Percentiles rank a stretch among this genome's conserved stretches.
Conservation (phyloP, 2,113 vertebrate species). For the Gulo gulo region DNA sequence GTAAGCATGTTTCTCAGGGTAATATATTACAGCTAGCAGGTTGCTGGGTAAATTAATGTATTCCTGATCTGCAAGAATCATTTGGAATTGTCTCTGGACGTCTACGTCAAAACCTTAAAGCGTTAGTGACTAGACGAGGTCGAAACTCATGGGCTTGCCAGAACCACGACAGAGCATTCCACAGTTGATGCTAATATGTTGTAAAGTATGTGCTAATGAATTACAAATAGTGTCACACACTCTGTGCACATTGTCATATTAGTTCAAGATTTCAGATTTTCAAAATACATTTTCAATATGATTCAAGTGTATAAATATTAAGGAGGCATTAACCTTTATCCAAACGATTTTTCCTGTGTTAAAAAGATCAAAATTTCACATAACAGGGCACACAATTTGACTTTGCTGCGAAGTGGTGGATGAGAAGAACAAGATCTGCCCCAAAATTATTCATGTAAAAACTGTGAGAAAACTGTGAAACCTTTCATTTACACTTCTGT, state of each 20-base stretch:
- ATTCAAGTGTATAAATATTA: conserved; percentile 72
- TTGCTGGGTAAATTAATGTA: conserved; percentile 76
- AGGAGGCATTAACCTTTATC: conserved; percentile 74
- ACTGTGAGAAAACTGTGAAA: background rate
- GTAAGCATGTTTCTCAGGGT: conserved; percentile 71
- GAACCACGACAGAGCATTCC: conserved; percentile 47
- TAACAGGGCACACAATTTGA: conserved; percentile 42
- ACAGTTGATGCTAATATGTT: conserved; percentile 33
- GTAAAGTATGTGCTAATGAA: conserved; percentile 65
- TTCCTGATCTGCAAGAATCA: conserved; percentile 60
- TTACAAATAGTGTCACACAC: conserved; percentile 46
- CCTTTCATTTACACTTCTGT: conserved; percentile 41
- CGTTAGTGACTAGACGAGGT: conserved; percentile 43
- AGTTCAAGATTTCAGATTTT: conserved; percentile 66
- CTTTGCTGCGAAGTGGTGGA: background rate
- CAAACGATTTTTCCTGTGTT: conserved; percentile 56
- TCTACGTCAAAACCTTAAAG: conserved; percentile 71
- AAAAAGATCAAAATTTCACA: conserved; percentile 57
- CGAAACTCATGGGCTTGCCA: conserved; percentile 56
- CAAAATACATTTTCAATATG: conserved; percentile 46
- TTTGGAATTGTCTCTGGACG: conserved; percentile 73
- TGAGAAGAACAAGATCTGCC: background rate
- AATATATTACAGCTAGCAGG: conserved; percentile 73
- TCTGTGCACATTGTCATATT: conserved; percentile 53
- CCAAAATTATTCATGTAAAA: conserved; percentile 19